Evolutionary conservation across 2,888 invertebrate species (phyloP).

Genomic region (Minunthozetes semirufus): DNA sequence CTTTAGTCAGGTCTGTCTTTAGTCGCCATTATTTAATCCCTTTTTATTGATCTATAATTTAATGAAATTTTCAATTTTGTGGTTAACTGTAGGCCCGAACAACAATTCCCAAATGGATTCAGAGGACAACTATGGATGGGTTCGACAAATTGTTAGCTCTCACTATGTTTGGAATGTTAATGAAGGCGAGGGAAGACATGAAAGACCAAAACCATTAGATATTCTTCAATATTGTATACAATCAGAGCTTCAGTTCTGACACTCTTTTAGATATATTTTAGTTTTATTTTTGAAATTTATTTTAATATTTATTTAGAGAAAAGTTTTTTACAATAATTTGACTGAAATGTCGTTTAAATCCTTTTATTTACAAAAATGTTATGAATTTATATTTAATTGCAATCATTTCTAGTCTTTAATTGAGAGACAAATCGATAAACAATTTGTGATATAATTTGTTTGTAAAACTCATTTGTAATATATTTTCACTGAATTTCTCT

Average conservation of each 20-base stretch:
- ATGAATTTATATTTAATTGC: too few species aligned
- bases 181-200: conserved; percentile 31
- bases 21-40: neutral
- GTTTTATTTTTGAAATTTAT: neutral
- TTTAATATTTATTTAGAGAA: neutral
- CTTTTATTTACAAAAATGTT: too few species aligned
- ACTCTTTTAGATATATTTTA: too few species aligned
- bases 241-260: neutral
- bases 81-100: conserved; percentile 61
- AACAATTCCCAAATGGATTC: conserved; percentile 99
- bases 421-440: too few species aligned
- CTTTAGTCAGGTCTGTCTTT: conserved; percentile 72
- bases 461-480: too few species aligned
- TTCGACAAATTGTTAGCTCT: conserved; percentile 82
- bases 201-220: conserved; percentile 4
- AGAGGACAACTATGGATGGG: conserved; percentile 95
- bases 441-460: too few species aligned
- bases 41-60: neutral
- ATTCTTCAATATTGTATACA: neutral
- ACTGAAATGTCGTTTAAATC: neutral
- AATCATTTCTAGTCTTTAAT: too few species aligned
- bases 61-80: neutral
- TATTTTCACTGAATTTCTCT: too few species aligned
- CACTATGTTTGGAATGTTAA: conserved; percentile 49
- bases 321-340: neutral